Evolutionary conservation across 2,113 vertebrate species (phyloP), one percentile per base, ranked within the genome.

Genomic region (Nymphicus hollandicus): DNA sequence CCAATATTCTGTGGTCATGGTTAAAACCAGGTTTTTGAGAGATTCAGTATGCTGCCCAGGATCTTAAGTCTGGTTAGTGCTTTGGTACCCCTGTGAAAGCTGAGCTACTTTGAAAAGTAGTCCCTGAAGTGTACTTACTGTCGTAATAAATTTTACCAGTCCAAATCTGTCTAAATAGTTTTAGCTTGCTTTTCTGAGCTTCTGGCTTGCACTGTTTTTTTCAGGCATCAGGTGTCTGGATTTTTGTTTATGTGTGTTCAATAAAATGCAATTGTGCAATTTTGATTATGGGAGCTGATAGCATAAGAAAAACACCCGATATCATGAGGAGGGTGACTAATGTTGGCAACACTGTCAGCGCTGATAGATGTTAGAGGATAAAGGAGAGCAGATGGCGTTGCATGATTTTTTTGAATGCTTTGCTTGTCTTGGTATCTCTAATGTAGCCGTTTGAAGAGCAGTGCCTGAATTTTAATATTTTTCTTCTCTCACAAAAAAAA

Each of bases 271-370:
- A 7, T 82, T 88, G 46, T 89, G 11, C 91, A 50, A 82, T 60
- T 86, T 56, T 72, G 23, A 60, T 64, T 69, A 43, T 7, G 31
- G 66, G 39, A 82, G 24, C 52, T 58, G 70, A 78, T 29, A 92
- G 31, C 25, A 5, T 65, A n/a, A 95, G 50, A 81, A 74, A 83
- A 94, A 39, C 50, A 81, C 46, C 25, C 60, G 50, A 1, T 69
- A 82, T 82, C 87, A 82, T 88, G 74, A 88, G 79, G 55, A 80
- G 25, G 2, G 53, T 93, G 88, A 83, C 63, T 91, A 93, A 95
- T 77, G 70, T 77, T 91, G 89, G 78, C 84, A 93, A 27, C 28
- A 33, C 7, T 76, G 47, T 17, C 18, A 39, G 23, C 72, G 43
- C 52, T 73, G 66, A 39, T 81, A 74, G 56, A 55, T 27, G 5